A percentile compares a stretch with the other conserved stretches of the same genome.
Evolutionary conservation across 2,113 vertebrate species (phyloP).

Genomic region (Nothoprocta perdicaria): DNA sequence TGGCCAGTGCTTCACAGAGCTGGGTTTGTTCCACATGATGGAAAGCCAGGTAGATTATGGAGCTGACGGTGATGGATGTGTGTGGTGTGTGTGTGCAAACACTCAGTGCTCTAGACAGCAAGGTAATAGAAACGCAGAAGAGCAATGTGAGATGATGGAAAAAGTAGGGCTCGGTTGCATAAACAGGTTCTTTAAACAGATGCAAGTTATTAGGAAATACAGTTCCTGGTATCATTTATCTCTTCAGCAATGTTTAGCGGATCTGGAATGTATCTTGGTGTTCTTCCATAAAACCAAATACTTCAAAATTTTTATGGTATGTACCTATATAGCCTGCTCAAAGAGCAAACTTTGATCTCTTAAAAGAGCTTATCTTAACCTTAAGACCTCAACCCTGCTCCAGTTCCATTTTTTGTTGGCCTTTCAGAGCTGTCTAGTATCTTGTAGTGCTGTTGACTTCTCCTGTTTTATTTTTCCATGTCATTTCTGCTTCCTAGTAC

Average conservation of each 20-base stretch:
- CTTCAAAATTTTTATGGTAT: not conserved
- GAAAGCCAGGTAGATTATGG: not conserved
- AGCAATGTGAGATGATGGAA: not conserved
- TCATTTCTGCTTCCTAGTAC: not conserved
- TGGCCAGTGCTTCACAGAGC: not conserved
- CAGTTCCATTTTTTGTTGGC: not conserved
- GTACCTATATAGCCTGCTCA: not conserved
- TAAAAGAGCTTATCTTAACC: not conserved
- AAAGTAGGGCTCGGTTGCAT: not conserved
- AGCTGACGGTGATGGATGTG: not conserved
- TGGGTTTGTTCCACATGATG: not conserved
- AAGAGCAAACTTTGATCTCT: not conserved
- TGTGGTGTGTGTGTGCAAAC: accelerated
- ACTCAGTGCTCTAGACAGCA: not conserved
- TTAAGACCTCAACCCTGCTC: not conserved
- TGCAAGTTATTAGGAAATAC: not conserved
- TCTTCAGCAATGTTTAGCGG: not conserved
- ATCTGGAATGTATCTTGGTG: not conserved
- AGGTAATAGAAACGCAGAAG: not conserved
- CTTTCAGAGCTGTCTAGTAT: not conserved
- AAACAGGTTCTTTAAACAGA: not conserved
- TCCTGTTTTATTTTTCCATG: not conserved
- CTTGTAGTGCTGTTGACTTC: not conserved
- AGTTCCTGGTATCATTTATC: not conserved
- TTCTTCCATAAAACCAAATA: not conserved